These are phyloP conservation scores for Calyptomena viridis DNA, from an alignment of 2,113 vertebrate genomes.

Conservation along the genomic window DNA sequence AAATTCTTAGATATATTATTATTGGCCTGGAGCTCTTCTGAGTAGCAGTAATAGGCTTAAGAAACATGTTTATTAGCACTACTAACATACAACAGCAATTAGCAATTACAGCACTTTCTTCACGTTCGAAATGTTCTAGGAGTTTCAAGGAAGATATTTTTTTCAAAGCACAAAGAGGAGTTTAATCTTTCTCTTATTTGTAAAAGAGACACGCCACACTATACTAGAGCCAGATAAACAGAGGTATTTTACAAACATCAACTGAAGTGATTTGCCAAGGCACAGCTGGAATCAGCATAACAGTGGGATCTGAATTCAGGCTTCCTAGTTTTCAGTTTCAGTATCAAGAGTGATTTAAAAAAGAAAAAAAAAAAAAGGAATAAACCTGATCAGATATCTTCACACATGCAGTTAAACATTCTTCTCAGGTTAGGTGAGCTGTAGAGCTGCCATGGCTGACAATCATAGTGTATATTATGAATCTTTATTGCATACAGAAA, in stretches of 20 bases:
- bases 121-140: background rate
- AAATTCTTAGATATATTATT: background rate
- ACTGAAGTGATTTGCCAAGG: background rate
- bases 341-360: background rate
- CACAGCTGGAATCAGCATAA: background rate
- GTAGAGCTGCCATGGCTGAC: background rate
- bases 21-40: background rate
- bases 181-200: background rate
- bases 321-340: background rate
- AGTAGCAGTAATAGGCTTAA: background rate
- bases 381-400: background rate
- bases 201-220: background rate
- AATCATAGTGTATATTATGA: background rate
- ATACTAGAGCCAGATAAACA: background rate
- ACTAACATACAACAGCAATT: background rate
- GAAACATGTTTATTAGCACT: background rate
- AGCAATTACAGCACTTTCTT: slow-evolving; percentile 2
- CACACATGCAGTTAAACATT: background rate
- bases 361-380: background rate
- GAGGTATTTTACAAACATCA: background rate
- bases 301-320: background rate
- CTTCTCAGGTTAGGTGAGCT: background rate
- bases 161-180: background rate
- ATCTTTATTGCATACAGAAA: background rate
- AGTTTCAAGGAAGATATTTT: background rate